Conservation (phyloP, 2,888 invertebrate species). For the Elmis aenea region DNA sequence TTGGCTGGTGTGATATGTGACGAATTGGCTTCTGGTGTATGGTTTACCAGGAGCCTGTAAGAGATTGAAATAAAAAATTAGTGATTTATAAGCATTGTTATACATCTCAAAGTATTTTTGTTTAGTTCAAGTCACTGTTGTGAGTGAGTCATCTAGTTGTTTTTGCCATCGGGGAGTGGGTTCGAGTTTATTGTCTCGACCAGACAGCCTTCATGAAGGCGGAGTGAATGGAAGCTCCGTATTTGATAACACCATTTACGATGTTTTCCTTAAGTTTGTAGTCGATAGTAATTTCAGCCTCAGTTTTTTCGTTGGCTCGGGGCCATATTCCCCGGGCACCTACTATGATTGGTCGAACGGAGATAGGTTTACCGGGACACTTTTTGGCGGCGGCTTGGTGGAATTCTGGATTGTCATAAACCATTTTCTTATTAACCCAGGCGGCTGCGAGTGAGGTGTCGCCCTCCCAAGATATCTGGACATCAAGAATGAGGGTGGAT, state of each 20-base stretch:
- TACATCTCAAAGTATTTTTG: no score
- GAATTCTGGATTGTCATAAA: constrained; percentile 21
- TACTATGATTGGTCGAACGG: constrained; percentile 20
- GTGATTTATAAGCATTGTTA: no score
- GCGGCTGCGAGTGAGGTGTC: constrained; percentile 5
- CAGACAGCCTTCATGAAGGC: constrained; percentile 13
- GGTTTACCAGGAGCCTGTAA: no score
- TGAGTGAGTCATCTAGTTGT: no score
- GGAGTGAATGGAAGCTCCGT: constrained; percentile 16
- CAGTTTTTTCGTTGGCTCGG: constrained; percentile 17
- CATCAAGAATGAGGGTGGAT: constrained; percentile 6
- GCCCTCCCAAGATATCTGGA: constrained; percentile 22
- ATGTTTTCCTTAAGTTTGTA: constrained; percentile 9
- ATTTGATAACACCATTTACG: constrained; percentile 17
- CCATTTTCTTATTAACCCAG: constrained; percentile 14
- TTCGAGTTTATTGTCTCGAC: no score
- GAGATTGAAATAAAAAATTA: no score
- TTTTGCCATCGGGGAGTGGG: no score
- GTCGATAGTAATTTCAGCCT: constrained; percentile 6
- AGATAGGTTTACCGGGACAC: constrained; percentile 16
- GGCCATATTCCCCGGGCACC: constrained; percentile 29
- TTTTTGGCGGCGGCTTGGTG: constrained; percentile 14
- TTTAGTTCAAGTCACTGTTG: no score
- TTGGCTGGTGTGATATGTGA: no score
- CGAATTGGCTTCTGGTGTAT: no score